These are phyloP conservation scores for Perognathus longimembris DNA, from an alignment of 2,113 vertebrate species.

Conservation along the genomic window DNA sequence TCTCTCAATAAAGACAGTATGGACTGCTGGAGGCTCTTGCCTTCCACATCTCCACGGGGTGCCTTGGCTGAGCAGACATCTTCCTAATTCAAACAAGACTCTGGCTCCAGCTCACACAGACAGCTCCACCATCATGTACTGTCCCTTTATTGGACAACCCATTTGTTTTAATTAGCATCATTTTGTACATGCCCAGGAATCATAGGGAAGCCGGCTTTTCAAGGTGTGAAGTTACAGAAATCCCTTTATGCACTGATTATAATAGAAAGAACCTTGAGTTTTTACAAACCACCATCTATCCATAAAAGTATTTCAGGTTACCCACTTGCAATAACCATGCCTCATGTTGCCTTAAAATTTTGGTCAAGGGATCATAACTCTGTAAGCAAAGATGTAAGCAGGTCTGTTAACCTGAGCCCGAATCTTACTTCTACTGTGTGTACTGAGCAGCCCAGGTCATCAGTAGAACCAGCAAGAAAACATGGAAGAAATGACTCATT, in stretches of 20 bases:
- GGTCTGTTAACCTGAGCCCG: not conserved
- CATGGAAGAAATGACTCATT: not conserved
- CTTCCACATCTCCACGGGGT: conserved; percentile 83
- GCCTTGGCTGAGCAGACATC: conserved; percentile 85
- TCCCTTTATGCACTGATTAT: not conserved
- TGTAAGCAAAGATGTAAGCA: not conserved
- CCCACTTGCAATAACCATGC: conserved; percentile 14
- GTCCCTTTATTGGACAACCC: conserved; percentile 47
- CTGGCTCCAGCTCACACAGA: conserved; percentile 65
- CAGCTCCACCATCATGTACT: conserved; percentile 55
- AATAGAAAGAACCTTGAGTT: not conserved
- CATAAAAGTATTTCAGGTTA: conserved; percentile 28
- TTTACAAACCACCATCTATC: conserved; percentile 1
- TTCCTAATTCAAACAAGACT: conserved; percentile 91
- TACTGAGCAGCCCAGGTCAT: not conserved
- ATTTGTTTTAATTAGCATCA: conserved; percentile 79
- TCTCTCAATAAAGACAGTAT: conserved; percentile 88
- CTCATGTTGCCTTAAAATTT: conserved; percentile 53
- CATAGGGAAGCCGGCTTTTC: not conserved
- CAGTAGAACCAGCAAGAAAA: not conserved
- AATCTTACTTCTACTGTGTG: conserved; percentile 6
- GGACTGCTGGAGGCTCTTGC: conserved; percentile 85
- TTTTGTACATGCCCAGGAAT: conserved; percentile 36
- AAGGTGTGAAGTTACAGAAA: not conserved
- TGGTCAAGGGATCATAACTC: conserved; percentile 5